These are phyloP conservation scores for Megaceryle alcyon DNA, from an alignment of 2,797 vertebrate genomes.

Conservation along the genomic window DNA sequence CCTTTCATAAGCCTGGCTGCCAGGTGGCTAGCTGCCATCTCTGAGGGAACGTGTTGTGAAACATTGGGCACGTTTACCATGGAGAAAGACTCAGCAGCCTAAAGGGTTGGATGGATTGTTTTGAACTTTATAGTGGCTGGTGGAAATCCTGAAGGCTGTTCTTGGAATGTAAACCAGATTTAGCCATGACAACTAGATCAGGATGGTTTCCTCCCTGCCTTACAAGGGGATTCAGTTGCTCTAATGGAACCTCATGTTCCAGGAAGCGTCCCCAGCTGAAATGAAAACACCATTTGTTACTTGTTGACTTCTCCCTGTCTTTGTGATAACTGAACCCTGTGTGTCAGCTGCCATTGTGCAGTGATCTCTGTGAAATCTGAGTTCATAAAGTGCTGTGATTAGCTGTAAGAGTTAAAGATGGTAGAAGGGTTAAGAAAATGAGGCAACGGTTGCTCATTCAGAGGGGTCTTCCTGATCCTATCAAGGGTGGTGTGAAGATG, in stretches of 20 bases:
- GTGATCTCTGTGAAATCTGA: neutral
- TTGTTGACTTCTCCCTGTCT: neutral
- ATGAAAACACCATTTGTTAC: neutral
- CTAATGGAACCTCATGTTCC: neutral
- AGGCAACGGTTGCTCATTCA: neutral
- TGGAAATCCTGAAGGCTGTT: conserved; percentile 5
- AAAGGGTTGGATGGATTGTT: neutral
- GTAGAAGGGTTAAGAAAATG: neutral
- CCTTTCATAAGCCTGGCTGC: conserved; percentile 1
- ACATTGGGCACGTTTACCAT: neutral
- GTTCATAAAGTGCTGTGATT: neutral
- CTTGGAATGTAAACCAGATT: neutral
- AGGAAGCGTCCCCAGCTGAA: neutral
- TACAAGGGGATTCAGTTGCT: neutral
- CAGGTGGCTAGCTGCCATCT: conserved; percentile 38
- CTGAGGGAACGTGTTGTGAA: conserved; percentile 6
- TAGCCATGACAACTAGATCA: neutral
- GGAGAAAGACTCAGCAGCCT: neutral
- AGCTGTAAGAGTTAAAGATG: neutral
- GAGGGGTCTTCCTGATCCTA: neutral
- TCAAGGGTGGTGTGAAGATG: neutral
- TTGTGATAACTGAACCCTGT: neutral
- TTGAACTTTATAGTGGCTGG: neutral
- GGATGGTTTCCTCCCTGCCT: neutral
- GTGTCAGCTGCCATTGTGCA: neutral